Percentiles rank a stretch among this genome's conserved stretches.
Evolutionary conservation across 2,888 invertebrate genomes (phyloP).

Genomic region (Crioceris asparagi): DNA sequence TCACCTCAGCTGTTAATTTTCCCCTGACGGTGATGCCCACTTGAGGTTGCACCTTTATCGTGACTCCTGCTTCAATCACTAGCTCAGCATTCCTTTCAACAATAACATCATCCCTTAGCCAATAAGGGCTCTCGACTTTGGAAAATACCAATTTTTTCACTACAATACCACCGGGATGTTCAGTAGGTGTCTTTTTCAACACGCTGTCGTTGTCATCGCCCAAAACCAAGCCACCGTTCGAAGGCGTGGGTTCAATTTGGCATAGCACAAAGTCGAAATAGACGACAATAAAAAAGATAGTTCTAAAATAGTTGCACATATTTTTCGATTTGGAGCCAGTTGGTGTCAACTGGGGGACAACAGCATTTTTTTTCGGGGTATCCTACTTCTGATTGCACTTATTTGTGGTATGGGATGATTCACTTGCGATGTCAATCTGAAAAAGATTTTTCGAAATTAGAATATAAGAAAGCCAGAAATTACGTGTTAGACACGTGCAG

Average conservation of each 20-base stretch:
- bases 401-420: no score
- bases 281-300: slow-evolving; percentile 15
- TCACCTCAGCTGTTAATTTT: slow-evolving; percentile 79
- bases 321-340: no score
- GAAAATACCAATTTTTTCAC: slow-evolving; percentile 44
- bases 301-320: slow-evolving; percentile 18
- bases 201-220: no score
- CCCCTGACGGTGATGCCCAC: slow-evolving; percentile 90
- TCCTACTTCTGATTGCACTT: no score
- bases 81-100: slow-evolving; percentile 70
- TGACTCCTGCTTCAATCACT: slow-evolving; percentile 82
- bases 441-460: no score
- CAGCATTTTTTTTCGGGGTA: no score
- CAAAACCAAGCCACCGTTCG: no score
- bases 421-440: no score
- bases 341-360: no score
- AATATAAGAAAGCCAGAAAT: no score
- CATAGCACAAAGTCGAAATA: slow-evolving; percentile 13
- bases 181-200: slow-evolving; percentile 35
- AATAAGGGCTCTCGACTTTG: slow-evolving; percentile 58
- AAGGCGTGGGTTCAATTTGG: no score
- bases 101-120: slow-evolving; percentile 67
- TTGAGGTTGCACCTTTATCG: slow-evolving; percentile 81
- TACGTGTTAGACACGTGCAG: no score
- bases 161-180: slow-evolving; percentile 53